Evolutionary conservation across 2,113 vertebrate genomes (phyloP).

Genomic region (Aepyceros melampus): DNA sequence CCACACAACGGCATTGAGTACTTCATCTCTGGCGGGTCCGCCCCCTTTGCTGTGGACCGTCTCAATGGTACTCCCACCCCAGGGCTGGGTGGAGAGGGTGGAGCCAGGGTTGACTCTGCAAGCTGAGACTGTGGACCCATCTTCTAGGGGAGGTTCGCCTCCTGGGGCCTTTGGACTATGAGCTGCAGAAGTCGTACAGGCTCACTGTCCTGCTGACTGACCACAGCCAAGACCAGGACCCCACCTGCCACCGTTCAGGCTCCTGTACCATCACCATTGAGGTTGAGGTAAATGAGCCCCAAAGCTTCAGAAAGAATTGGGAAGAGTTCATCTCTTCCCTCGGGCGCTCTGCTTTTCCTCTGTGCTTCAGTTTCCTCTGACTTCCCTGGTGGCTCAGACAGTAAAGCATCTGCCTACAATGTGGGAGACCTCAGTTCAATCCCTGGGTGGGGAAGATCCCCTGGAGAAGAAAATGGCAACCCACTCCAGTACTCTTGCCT

Average conservation of each 20-base stretch:
- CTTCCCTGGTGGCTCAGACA: not conserved
- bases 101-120: not conserved
- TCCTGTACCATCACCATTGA: slow-evolving; percentile 71
- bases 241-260: not conserved
- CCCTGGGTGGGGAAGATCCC: not conserved
- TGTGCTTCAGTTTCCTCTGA: not conserved
- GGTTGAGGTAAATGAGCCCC: slow-evolving; percentile 74
- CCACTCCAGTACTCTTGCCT: not conserved
- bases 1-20: slow-evolving; percentile 73
- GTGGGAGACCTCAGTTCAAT: not conserved
- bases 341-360: not conserved
- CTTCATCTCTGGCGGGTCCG: slow-evolving; percentile 48
- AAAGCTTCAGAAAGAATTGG: not conserved
- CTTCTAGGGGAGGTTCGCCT: slow-evolving; percentile 62
- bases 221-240: slow-evolving; percentile 72
- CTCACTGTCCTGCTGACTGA: slow-evolving; percentile 76
- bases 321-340: not conserved
- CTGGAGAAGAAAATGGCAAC: not conserved
- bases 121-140: not conserved
- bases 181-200: slow-evolving; percentile 50
- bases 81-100: not conserved
- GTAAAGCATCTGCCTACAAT: not conserved
- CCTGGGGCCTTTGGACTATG: slow-evolving; percentile 74
- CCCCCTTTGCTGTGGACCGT: slow-evolving; percentile 75
- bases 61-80: slow-evolving; percentile 59